Evolutionary conservation across 2,888 invertebrate species (phyloP).

Genomic region (Eupsilia transversa): DNA sequence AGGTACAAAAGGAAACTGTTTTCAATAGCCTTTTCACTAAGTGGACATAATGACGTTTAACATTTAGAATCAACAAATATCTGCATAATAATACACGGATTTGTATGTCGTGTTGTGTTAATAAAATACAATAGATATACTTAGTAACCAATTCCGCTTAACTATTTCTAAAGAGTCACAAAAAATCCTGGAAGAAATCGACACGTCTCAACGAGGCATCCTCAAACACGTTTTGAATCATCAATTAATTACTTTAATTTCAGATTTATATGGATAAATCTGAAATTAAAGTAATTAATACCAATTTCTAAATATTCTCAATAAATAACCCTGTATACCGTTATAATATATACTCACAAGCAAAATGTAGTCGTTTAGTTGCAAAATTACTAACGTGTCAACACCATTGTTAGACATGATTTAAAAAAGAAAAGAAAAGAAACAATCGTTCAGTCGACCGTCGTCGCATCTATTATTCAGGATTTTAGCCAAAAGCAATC

Average conservation of each 20-base stretch:
- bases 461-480: constrained; percentile 17
- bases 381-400: neutral
- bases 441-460: no score
- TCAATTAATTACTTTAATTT: neutral
- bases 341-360: no score
- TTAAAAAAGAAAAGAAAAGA: neutral
- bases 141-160: no score
- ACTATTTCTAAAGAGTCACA: no score
- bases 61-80: neutral
- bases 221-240: no score
- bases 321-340: neutral
- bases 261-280: no score
- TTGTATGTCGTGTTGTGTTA: no score
- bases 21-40: neutral
- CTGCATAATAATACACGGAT: neutral
- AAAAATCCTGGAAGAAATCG: no score
- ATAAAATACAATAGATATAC: no score
- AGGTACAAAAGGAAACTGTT: neutral
- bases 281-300: no score
- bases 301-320: neutral
- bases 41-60: neutral
- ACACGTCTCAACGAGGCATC: no score
- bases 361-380: neutral
- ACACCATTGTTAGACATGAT: neutral
- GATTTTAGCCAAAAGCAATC: neutral